A percentile compares a stretch with the other conserved stretches of the same genome.
Evolutionary conservation across 2,888 invertebrate genomes (phyloP).

Genomic region (Philhelius pedissequus): DNA sequence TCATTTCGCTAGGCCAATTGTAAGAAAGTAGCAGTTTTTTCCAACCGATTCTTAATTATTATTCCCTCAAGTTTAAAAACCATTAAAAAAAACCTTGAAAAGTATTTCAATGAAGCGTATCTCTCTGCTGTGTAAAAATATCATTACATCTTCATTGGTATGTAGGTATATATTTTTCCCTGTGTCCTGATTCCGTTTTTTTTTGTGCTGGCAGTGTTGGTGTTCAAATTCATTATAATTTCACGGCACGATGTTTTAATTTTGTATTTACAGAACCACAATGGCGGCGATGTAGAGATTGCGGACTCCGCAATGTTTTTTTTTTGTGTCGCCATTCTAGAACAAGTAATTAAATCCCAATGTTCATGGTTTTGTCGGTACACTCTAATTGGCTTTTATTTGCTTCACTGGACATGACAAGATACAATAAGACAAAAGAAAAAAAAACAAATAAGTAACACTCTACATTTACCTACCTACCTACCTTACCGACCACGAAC

Average conservation of each 20-base stretch:
- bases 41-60: background rate
- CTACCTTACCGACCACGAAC: too few species aligned
- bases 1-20: background rate
- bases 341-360: slow-evolving; percentile 13
- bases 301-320: background rate
- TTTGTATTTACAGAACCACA: slow-evolving; percentile 10
- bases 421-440: background rate
- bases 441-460: background rate
- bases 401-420: slow-evolving; percentile 32
- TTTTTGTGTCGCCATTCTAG: background rate
- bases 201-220: background rate
- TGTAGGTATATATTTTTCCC: background rate
- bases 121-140: background rate
- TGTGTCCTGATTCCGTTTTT: background rate
- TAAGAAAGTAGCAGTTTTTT: background rate
- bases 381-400: slow-evolving; percentile 27
- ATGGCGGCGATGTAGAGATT: background rate
- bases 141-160: background rate
- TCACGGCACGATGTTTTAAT: slow-evolving; percentile 19
- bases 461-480: background rate
- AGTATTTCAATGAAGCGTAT: background rate
- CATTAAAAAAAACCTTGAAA: background rate
- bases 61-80: background rate
- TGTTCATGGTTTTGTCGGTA: slow-evolving; percentile 25
- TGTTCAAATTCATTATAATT: slow-evolving; percentile 16